Evolutionary conservation across 2,797 vertebrate genomes (phyloP).

Genomic region (Lepilemur ruficaudatus): DNA sequence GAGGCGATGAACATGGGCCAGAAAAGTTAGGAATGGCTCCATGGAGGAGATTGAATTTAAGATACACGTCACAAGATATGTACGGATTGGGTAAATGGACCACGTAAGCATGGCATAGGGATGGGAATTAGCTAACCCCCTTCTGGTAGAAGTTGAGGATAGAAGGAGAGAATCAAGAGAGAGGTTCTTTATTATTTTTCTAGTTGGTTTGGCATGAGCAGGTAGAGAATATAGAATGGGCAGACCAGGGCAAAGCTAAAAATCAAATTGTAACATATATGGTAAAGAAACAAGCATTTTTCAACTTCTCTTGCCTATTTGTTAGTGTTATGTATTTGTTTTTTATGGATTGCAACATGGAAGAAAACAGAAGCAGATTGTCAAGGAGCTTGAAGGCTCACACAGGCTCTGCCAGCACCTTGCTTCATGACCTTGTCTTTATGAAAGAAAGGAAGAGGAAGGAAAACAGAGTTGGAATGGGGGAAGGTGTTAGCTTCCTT

Average conservation of each 20-base stretch:
- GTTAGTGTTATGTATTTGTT: neutral
- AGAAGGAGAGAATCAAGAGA: neutral
- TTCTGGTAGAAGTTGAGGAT: neutral
- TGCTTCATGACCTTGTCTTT: neutral
- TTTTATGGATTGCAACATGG: neutral
- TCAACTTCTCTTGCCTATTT: neutral
- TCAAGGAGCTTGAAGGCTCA: neutral
- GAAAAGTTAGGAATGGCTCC: neutral
- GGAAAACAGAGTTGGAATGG: neutral
- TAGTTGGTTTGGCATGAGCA: neutral
- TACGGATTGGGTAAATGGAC: neutral
- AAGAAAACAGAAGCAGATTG: neutral
- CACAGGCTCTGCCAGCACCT: neutral
- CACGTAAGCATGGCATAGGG: neutral
- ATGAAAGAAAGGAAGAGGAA: conserved; percentile 6
- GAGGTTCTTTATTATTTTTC: neutral
- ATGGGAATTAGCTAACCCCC: neutral
- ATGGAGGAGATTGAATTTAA: neutral
- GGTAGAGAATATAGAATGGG: neutral
- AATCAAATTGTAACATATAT: neutral
- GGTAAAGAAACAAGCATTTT: neutral
- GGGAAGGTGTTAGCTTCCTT: neutral
- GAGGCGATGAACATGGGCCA: neutral
- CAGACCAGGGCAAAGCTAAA: neutral
- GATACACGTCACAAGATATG: no score